Conservation (phyloP, 2,113 vertebrate genomes). For the Ammodytes dubius region DNA sequence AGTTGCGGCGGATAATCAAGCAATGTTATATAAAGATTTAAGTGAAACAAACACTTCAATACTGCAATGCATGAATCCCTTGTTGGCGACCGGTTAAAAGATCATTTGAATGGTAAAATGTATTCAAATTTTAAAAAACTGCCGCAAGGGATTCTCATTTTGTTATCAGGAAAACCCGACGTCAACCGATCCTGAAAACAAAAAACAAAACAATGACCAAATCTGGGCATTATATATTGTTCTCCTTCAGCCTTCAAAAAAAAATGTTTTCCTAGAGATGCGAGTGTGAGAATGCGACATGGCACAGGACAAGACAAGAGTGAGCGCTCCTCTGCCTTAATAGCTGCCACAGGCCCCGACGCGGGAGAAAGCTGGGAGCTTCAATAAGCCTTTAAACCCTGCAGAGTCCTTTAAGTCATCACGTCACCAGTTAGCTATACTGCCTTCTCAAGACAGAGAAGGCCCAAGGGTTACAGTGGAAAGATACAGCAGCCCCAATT, state of each 20-base stretch:
- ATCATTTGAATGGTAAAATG: constrained; percentile 32
- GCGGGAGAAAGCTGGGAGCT: constrained; percentile 74
- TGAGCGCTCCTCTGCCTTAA: constrained; percentile 61
- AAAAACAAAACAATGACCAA: constrained; percentile 18
- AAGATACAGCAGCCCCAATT: constrained; percentile 16
- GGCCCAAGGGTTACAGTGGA: constrained; percentile 56
- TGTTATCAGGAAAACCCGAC: constrained; percentile 16
- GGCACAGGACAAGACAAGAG: constrained; percentile 52
- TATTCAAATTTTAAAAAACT: constrained; percentile 15
- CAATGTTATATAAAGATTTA: neutral
- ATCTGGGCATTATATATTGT: constrained; percentile 14
- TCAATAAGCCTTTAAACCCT: constrained; percentile 83
- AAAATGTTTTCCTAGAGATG: constrained; percentile 62
- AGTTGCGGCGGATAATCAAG: neutral
- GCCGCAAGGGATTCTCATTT: constrained; percentile 8
- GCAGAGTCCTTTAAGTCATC: constrained; percentile 78
- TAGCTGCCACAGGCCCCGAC: constrained; percentile 62
- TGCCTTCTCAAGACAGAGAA: constrained; percentile 47
- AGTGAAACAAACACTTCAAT: constrained; percentile 18
- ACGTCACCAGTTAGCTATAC: constrained; percentile 61
- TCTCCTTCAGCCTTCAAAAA: constrained; percentile 38
- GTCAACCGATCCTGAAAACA: constrained; percentile 25
- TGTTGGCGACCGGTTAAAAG: neutral
- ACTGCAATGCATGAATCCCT: constrained; percentile 11
- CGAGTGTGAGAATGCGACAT: constrained; percentile 41